A percentile compares a stretch with the other conserved stretches of the same genome.
phyloP scores from a whole-genome alignment of 2,113 vertebrate species.

The Anhinga anhinga region DNA sequence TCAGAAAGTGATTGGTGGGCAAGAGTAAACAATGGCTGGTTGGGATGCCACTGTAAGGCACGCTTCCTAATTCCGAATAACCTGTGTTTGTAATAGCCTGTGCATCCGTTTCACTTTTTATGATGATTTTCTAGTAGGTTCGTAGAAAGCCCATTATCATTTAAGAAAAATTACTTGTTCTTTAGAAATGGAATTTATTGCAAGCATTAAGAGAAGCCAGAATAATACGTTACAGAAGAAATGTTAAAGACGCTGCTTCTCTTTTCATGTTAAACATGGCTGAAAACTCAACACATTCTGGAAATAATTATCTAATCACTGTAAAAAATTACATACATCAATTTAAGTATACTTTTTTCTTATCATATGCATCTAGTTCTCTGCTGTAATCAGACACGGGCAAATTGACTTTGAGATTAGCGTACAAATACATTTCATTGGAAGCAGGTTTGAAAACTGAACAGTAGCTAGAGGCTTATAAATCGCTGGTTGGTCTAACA shows the following conservation, averaged over 20 bases:
- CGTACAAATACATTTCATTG: constrained; percentile 49
- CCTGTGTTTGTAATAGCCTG: background rate
- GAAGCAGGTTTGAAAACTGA: constrained; percentile 51
- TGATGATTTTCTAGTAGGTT: background rate
- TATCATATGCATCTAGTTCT: constrained; percentile 47
- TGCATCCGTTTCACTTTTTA: background rate
- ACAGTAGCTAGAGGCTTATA: constrained; percentile 54
- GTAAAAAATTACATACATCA: constrained; percentile 18
- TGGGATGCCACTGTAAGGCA: constrained; percentile 15
- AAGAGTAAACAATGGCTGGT: constrained; percentile 61
- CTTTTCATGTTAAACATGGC: constrained; percentile 10
- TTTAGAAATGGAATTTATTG: background rate
- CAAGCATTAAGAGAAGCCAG: constrained; percentile 4
- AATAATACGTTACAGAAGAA: background rate
- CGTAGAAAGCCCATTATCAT: background rate
- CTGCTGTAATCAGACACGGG: constrained; percentile 26
- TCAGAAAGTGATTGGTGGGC: constrained; percentile 70
- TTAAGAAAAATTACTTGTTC: constrained; percentile 13
- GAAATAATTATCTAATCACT: constrained; percentile 52
- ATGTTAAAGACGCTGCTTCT: background rate
- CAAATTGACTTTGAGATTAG: constrained; percentile 49
- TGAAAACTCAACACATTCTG: constrained; percentile 35
- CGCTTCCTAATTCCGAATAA: constrained; percentile 39
- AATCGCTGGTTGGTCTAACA: background rate
- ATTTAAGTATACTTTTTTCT: constrained; percentile 37